phyloP scores from a whole-genome alignment of 2,113 vertebrate species.

The Stercorarius parasiticus region DNA sequence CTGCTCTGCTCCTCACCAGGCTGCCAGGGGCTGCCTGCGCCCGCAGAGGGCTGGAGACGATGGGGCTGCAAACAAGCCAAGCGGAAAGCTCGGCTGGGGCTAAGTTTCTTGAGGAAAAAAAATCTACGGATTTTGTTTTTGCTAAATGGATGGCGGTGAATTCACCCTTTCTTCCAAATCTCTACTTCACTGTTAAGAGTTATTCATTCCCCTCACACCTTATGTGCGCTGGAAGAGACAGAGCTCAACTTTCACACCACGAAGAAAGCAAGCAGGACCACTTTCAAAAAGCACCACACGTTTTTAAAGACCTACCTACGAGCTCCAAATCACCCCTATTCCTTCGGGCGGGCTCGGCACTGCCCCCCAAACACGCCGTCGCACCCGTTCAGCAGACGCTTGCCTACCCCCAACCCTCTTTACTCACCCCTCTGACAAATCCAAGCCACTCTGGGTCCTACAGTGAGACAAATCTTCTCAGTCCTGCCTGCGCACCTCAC shows the following conservation, averaged over 20 bases:
- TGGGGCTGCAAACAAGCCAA: not conserved
- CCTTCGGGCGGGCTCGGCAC: not conserved
- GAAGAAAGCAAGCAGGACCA: not conserved
- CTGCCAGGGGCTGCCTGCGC: not conserved
- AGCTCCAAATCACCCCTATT: not conserved
- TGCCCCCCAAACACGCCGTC: not conserved
- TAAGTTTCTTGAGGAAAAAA: not conserved
- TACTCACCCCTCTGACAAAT: not conserved
- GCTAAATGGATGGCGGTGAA: not conserved
- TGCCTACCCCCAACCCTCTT: not conserved
- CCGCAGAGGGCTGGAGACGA: not conserved
- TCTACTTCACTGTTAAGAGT: not conserved
- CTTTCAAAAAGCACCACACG: not conserved
- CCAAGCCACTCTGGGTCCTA: not conserved
- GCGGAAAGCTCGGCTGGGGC: not conserved
- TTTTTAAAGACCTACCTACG: rapidly evolving
- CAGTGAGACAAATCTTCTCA: not conserved
- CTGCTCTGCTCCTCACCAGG: not conserved
- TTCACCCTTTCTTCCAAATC: not conserved
- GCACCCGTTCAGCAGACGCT: not conserved
- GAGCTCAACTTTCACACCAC: not conserved
- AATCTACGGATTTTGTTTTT: not conserved
- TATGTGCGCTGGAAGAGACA: not conserved
- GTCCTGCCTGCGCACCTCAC: not conserved
- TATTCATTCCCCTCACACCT: not conserved